A percentile compares a stretch with the other conserved stretches of the same genome.
Evolutionary conservation across 2,113 vertebrate genomes (phyloP).

Genomic region (Bungarus multicinctus): DNA sequence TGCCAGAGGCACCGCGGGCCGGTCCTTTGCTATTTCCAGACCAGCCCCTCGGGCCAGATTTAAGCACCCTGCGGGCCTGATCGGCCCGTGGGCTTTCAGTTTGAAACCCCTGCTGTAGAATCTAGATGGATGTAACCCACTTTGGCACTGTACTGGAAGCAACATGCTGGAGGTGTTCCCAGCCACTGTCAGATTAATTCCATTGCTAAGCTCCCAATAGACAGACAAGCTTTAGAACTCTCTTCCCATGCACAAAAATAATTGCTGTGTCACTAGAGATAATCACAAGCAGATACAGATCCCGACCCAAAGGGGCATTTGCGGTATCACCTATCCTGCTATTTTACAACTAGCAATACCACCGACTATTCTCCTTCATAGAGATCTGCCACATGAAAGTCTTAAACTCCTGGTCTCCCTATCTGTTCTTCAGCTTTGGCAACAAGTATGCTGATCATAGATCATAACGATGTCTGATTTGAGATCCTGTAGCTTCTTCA

Average conservation of each 20-base stretch:
- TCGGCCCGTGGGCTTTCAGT: too few relatives aligned
- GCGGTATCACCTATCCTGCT: too few relatives aligned
- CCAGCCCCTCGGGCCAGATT: too few relatives aligned
- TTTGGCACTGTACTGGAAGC: not conserved
- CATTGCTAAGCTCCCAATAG: not conserved
- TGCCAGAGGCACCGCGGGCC: too few relatives aligned
- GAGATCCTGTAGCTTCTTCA: not conserved
- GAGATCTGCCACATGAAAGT: not conserved
- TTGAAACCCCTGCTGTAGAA: too few relatives aligned
- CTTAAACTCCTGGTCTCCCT: not conserved
- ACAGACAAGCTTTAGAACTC: not conserved
- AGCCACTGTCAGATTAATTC: not conserved
- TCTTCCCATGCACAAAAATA: not conserved
- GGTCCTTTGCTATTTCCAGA: too few relatives aligned
- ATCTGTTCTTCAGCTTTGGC: not conserved
- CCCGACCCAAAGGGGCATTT: not conserved
- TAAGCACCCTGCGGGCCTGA: too few relatives aligned
- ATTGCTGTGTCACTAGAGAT: not conserved
- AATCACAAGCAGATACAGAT: not conserved
- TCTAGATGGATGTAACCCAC: not conserved
- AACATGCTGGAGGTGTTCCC: not conserved
- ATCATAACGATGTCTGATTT: not conserved
- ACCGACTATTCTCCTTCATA: not conserved
- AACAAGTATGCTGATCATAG: not conserved
- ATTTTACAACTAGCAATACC: too few relatives aligned